Percentiles rank a stretch among this genome's conserved stretches.
These are phyloP conservation scores for Luperina nickerlii DNA, from an alignment of 2,888 invertebrate genomes.

Conservation along the genomic window DNA sequence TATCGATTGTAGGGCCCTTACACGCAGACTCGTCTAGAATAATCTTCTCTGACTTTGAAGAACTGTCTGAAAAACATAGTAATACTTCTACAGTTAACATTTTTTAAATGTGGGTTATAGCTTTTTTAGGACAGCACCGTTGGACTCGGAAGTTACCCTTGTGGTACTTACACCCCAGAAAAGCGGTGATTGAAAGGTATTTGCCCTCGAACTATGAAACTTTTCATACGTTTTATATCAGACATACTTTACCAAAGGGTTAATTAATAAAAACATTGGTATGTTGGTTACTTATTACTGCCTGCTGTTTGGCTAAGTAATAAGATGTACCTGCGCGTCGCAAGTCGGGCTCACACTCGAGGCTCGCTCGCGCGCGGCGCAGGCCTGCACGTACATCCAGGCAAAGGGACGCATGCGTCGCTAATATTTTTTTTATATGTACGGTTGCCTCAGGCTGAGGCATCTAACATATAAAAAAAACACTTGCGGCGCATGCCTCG, in stretches of 20 bases:
- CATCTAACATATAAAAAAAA: too few relatives aligned
- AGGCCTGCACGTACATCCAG: too few relatives aligned
- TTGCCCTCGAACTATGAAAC: not conserved
- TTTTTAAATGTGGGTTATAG: not conserved
- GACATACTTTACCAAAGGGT: not conserved
- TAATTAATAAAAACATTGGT: not conserved
- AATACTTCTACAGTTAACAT: not conserved
- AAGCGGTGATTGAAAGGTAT: not conserved
- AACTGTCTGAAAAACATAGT: constrained; percentile 72
- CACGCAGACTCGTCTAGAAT: constrained; percentile 83
- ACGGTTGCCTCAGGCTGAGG: too few relatives aligned
- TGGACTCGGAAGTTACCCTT: not conserved
- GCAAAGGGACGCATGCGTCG: too few relatives aligned
- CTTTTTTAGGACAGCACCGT: not conserved
- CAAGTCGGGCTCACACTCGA: too few relatives aligned
- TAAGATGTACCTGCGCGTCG: too few relatives aligned
- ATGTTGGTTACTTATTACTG: not conserved
- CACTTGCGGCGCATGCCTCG: too few relatives aligned
- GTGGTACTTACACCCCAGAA: not conserved
- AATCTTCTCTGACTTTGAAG: constrained; percentile 77
- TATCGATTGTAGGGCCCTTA: constrained; percentile 78
- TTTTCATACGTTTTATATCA: not conserved
- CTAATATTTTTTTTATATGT: too few relatives aligned
- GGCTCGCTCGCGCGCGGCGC: too few relatives aligned
- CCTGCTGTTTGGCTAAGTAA: not conserved